Percentiles rank a stretch among this genome's conserved stretches.
Evolutionary conservation across 2,113 vertebrate species (phyloP).

Genomic region (Xiphorhynchus elegans): DNA sequence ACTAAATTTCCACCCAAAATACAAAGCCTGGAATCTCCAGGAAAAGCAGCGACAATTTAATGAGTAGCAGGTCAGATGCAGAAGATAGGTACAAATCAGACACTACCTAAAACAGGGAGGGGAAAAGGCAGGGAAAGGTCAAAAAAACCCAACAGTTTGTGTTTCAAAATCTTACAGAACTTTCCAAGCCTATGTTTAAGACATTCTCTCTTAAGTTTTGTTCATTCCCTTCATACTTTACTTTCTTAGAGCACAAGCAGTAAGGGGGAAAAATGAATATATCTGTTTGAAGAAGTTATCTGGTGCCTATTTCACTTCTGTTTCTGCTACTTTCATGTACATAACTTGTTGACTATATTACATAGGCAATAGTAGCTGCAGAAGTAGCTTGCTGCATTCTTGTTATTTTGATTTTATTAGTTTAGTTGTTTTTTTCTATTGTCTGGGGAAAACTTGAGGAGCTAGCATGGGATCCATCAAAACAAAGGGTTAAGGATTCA

Average conservation of each 20-base stretch:
- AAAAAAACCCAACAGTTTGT: not conserved
- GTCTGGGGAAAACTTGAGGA: not conserved
- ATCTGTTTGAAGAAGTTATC: not conserved
- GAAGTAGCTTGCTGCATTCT: not conserved
- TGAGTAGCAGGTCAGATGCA: not conserved
- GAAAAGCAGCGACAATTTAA: not conserved
- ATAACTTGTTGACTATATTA: not conserved
- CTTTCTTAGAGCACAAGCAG: not conserved
- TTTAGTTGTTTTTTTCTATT: not conserved
- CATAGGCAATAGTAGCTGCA: not conserved
- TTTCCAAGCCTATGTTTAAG: not conserved
- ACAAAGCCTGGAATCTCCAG: not conserved
- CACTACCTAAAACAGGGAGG: fast-evolving
- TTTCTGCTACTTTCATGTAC: not conserved
- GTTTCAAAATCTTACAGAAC: not conserved
- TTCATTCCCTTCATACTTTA: not conserved
- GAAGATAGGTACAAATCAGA: not conserved
- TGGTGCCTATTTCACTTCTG: not conserved
- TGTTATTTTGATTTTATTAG: not conserved
- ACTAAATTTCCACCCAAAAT: not conserved
- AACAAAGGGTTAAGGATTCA: not conserved
- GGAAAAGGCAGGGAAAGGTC: not conserved
- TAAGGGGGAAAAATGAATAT: fast-evolving
- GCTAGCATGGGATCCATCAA: not conserved
- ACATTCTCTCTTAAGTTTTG: not conserved